Base-by-base conservation (phyloP, 2,888 invertebrate species). In the Hoplodrina ambigua region DNA sequence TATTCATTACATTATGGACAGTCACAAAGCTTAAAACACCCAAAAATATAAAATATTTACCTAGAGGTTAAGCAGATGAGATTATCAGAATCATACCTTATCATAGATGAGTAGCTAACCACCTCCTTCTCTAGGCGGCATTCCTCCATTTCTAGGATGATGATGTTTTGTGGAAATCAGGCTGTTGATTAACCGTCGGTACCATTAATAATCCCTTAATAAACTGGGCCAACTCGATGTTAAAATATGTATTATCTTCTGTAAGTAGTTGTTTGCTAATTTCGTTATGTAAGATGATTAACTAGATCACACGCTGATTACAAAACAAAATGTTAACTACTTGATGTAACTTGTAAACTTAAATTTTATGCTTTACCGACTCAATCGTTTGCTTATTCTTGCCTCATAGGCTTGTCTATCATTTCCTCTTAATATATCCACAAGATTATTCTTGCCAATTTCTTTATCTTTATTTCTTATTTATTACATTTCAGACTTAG, bases 281-380 rank as follows among this genome's bases (percentile, higher is more conserved):
- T 66, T 46, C 19, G 56, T 69, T 66, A 76, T 44, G 58, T 78
- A 73, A 75, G 20, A 17, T 20, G 46, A 73, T 52, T 61, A 75
- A 71, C 75, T 75, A 71, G 75, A 65, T 76, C 71, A 71, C 61
- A 76, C 65, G 57, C 50, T 55, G 76, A 76, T 75, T 75, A 52
- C 75, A 76, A 75, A 75, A 75, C 65, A 66, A 75, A 75, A 75
- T 58, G 62, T 66, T 66, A 57, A 69, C 61, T 71, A 63, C 61
- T 66, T 75, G 52, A 65, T 62, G 75, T 59, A 71, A 75, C 76
- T 69, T 66, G 33, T 54, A 8, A 61, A 50, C 57, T 55, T n/a
- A 52, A 59, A 56, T 63, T 20, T 11, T 46, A 62, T 19, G 11
- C 20, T 56, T 55, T 53, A 41, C 44, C 25, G 5, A 56, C 44